Percentiles rank a stretch among this genome's conserved stretches.
These are phyloP conservation scores for Aphidius gifuensis DNA, from an alignment of 1,140 invertebrate genomes.

Conservation along the genomic window DNA sequence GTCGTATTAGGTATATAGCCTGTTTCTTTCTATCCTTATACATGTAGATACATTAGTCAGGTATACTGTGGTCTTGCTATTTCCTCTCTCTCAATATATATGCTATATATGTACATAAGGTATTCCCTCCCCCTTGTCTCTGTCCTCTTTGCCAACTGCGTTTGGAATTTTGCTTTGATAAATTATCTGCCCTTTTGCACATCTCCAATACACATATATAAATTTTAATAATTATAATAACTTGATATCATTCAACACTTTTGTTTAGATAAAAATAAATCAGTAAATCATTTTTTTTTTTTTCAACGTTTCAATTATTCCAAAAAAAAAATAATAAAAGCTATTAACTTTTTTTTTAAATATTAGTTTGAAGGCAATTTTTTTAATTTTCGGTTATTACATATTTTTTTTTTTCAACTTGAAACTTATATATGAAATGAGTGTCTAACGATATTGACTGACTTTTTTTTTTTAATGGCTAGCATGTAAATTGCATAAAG, in stretches of 20 bases:
- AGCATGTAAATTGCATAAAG: not conserved
- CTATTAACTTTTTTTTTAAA: no score
- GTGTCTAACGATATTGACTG: conserved; percentile 52
- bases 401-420: conserved; percentile 48
- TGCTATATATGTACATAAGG: no score
- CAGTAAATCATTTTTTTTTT: no score
- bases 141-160: conserved; percentile 5
- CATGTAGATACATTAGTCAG: no score
- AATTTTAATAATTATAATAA: not conserved
- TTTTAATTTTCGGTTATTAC: conserved; percentile 39
- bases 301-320: no score
- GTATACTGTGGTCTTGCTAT: no score
- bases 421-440: conserved; percentile 50
- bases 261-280: no score
- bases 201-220: conserved; percentile 4
- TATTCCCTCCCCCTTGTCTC: conserved; percentile 18
- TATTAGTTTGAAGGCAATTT: no score
- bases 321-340: not conserved
- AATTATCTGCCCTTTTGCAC: not conserved
- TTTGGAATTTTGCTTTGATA: conserved; percentile 14
- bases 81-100: no score
- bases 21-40: no score
- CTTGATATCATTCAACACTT: no score
- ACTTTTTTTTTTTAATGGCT: conserved; percentile 15
- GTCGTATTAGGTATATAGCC: not conserved